A percentile compares a stretch with the other conserved stretches of the same genome.
phyloP scores from a whole-genome alignment of 2,888 invertebrate species.

The Ichneumon xanthorius region DNA sequence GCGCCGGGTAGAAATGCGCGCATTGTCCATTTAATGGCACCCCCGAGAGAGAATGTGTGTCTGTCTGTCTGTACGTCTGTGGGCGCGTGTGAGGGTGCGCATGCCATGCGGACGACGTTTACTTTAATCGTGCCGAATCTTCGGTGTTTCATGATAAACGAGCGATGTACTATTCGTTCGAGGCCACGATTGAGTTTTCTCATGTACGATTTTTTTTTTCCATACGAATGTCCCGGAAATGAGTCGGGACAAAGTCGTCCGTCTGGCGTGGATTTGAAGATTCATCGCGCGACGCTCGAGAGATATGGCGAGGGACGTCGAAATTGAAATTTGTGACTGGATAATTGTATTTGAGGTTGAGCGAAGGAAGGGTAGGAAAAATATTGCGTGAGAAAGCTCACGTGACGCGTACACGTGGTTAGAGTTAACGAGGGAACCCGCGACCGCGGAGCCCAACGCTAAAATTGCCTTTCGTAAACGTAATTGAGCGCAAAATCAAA shows the following conservation, averaged over 20 bases:
- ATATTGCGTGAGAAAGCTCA: constrained; percentile 60
- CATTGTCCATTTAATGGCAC: constrained; percentile 80
- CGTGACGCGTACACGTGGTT: constrained; percentile 49
- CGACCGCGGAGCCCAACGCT: constrained; percentile 67
- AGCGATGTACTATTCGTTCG: constrained; percentile 34
- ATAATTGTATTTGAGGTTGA: constrained; percentile 55
- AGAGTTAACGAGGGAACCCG: constrained; percentile 57
- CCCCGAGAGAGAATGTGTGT: constrained; percentile 11
- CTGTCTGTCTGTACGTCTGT: too few species aligned
- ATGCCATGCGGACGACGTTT: constrained; percentile 59
- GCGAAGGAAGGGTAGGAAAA: constrained; percentile 11
- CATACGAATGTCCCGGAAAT: constrained; percentile 22
- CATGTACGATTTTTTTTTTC: constrained; percentile 29
- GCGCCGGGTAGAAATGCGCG: constrained; percentile 73
- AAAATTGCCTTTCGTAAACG: constrained; percentile 82
- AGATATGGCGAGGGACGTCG: background rate
- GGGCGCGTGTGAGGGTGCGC: background rate
- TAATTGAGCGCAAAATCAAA: constrained; percentile 85
- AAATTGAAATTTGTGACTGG: constrained; percentile 54
- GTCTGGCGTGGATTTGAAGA: constrained; percentile 45
- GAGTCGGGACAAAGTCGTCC: constrained; percentile 6
- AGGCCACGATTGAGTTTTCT: constrained; percentile 48
- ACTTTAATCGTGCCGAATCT: constrained; percentile 76
- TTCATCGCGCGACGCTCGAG: constrained; percentile 32
- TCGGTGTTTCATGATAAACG: constrained; percentile 71